phyloP scores from a whole-genome alignment of 2,113 vertebrate species.

The Macquaria australasica region DNA sequence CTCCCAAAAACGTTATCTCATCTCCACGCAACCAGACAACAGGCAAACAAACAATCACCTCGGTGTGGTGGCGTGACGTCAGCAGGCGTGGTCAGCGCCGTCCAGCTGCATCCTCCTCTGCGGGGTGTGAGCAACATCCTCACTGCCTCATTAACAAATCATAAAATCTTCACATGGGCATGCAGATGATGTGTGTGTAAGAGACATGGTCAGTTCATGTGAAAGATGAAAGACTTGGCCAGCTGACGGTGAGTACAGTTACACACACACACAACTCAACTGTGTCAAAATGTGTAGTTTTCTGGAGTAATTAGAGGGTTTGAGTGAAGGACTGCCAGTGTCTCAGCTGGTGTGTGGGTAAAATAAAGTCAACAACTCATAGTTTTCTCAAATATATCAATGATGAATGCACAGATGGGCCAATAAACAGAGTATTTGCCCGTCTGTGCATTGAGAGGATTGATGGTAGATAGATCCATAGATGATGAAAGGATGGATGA shows the following conservation, averaged over 20 bases:
- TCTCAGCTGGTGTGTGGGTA: slow-evolving; percentile 44
- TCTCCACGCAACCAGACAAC: slow-evolving; percentile 23
- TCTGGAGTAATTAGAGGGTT: slow-evolving; percentile 45
- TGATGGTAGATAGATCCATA: slow-evolving; percentile 5
- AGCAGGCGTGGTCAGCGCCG: slow-evolving; percentile 62
- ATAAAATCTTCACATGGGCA: slow-evolving; percentile 61
- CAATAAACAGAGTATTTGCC: slow-evolving; percentile 22
- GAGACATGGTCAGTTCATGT: slow-evolving; percentile 46
- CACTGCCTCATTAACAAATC: slow-evolving; percentile 64
- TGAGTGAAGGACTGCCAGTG: slow-evolving; percentile 41
- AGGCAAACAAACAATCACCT: slow-evolving; percentile 46
- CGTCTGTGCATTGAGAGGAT: neutral
- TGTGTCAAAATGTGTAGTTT: slow-evolving; percentile 26
- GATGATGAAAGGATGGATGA: slow-evolving; percentile 6
- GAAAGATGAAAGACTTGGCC: slow-evolving; percentile 60
- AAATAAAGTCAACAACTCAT: slow-evolving; percentile 38
- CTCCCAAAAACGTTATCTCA: slow-evolving; percentile 9
- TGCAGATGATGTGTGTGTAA: slow-evolving; percentile 28
- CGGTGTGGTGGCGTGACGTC: slow-evolving; percentile 39
- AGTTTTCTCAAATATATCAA: slow-evolving; percentile 24
- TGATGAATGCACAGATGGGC: slow-evolving; percentile 50
- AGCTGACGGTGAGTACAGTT: slow-evolving; percentile 30
- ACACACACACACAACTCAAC: slow-evolving; percentile 9
- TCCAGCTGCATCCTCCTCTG: slow-evolving; percentile 69
- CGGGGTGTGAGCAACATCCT: slow-evolving; percentile 64